Evolutionary conservation across 2,797 vertebrate species (phyloP).

Genomic region (Phyllotis vaccarum): DNA sequence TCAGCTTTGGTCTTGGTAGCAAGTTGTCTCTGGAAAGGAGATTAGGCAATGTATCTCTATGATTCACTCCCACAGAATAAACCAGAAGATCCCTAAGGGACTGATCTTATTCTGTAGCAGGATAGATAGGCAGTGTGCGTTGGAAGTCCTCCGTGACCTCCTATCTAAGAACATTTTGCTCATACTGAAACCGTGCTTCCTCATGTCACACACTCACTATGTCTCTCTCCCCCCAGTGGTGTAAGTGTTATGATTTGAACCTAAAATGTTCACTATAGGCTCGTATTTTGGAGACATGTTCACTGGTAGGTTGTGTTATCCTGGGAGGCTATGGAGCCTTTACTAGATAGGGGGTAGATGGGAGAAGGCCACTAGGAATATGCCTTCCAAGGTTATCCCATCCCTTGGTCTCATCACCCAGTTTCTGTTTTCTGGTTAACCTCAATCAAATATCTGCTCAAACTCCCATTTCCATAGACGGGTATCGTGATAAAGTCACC

Average conservation of each 20-base stretch:
- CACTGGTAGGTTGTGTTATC: neutral
- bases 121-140: neutral
- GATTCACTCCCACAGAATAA: neutral
- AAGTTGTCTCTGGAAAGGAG: neutral
- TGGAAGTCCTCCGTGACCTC: neutral
- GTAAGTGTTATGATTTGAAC: neutral
- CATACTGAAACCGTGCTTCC: neutral
- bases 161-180: neutral
- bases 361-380: neutral
- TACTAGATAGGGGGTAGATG: neutral
- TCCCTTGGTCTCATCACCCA: neutral
- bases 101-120: neutral
- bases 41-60: neutral
- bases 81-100: too few relatives aligned
- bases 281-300: neutral
- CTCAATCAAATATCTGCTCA: neutral
- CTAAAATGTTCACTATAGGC: neutral
- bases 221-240: too few relatives aligned
- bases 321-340: neutral
- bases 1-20: neutral
- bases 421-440: neutral
- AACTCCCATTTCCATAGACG: too few relatives aligned
- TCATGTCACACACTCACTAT: neutral
- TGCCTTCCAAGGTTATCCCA: neutral
- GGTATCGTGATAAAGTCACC: too few relatives aligned